Base-by-base conservation (phyloP, 2,113 vertebrate species). In the Pterocles orientalis region DNA sequence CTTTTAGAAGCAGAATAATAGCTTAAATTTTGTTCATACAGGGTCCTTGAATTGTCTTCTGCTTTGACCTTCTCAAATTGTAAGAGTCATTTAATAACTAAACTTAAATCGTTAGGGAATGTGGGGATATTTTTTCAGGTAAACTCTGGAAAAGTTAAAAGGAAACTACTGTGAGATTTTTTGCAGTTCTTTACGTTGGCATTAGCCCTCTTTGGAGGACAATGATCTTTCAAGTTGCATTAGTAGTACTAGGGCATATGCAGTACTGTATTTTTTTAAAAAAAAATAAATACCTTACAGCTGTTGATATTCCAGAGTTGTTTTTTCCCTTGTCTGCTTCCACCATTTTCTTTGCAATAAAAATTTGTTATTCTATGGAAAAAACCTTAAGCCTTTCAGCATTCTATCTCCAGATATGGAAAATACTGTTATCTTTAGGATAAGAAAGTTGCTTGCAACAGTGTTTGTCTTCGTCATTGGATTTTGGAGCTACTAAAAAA, bases 231-330 rank as follows among this genome's bases (percentile, higher is more conserved):
- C 62, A 77, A 61, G 31, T 76, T 77, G 45, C 4, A 6, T 77
- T 34, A 81, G 17, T 50, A 70, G 24, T 61, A 29, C 12, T 60
- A 70, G 39, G 48, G 41, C 76, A 83, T 66, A 64, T 72, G 25
- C 13, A 68, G 25, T 41, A 56, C 7, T 6, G 20, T 17, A 18
- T 2, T 41, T 6, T 1, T 0, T 39, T 39, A 11, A 39, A n/a
- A n/a, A n/a, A n/a, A 72, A 51, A 65, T 19, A 34, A 62, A 18
- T 39, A 72, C 18, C 20, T 71, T 84, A 39, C 3, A 82, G 12
- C 5, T 70, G n/a, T 75, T 92, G 64, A 28, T 57, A 70, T 62
- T 70, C 17, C 10, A 54, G 5, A 13, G 12, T 18, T 36, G 24
- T 90, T 88, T 88, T 66, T 65, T 70, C 15, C 25, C 43, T 81